Percentiles rank a stretch among this genome's conserved stretches.
phyloP scores from a whole-genome alignment of 2,113 vertebrate genomes.

The Ciconia boyciana region DNA sequence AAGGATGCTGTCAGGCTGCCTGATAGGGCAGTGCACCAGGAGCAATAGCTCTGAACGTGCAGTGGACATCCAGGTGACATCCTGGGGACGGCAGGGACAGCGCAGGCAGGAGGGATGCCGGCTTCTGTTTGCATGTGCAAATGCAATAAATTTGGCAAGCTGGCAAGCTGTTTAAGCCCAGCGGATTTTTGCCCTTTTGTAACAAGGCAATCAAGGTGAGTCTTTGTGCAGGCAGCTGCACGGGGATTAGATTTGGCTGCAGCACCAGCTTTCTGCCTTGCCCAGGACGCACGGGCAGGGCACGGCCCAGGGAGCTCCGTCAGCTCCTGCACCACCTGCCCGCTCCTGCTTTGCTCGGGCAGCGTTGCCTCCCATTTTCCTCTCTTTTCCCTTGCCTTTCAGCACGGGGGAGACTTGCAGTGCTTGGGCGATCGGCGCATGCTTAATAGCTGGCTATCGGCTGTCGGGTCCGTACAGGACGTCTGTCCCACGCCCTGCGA shows the following conservation, averaged over 20 bases:
- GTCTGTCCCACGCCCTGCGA: accelerated
- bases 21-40: background rate
- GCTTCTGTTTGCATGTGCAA: background rate
- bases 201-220: background rate
- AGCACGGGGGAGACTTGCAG: background rate
- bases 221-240: background rate
- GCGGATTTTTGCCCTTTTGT: background rate
- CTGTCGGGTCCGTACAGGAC: background rate
- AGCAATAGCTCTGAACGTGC: background rate
- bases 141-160: background rate
- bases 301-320: accelerated
- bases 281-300: background rate
- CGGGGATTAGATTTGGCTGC: background rate
- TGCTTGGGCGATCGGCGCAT: accelerated
- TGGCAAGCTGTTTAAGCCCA: background rate
- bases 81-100: background rate
- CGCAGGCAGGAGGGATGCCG: background rate
- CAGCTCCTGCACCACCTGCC: background rate
- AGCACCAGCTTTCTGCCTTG: background rate
- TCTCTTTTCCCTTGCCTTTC: background rate
- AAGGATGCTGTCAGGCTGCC: background rate
- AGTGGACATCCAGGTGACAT: background rate
- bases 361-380: background rate
- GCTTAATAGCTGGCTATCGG: background rate
- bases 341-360: background rate